phyloP scores from a whole-genome alignment of 2,888 invertebrate species.

The Argyresthia albistria region DNA sequence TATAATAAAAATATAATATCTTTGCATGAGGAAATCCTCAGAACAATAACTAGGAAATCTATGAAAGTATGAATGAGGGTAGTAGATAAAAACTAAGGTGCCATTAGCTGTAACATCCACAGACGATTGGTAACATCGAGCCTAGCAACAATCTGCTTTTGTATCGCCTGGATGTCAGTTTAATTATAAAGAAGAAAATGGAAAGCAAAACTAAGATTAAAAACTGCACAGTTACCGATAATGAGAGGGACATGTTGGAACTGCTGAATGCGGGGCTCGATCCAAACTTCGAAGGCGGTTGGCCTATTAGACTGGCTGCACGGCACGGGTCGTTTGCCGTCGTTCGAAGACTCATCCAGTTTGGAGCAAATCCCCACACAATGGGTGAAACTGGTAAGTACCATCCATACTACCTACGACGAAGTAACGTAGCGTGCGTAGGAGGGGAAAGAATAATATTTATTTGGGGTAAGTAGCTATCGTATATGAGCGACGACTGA shows the following conservation, averaged over 20 bases:
- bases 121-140: too few species aligned
- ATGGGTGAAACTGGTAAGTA: constrained; percentile 49
- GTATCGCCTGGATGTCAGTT: too few species aligned
- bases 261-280: constrained; percentile 43
- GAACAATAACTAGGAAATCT: too few species aligned
- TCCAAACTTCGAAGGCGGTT: constrained; percentile 53
- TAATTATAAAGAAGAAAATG: constrained; percentile 20
- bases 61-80: neutral
- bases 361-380: constrained; percentile 55
- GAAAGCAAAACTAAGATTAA: constrained; percentile 29
- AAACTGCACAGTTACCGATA: constrained; percentile 32
- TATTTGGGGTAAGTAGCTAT: neutral
- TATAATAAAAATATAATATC: too few species aligned
- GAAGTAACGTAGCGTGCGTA: neutral
- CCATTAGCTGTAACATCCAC: too few species aligned
- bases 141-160: too few species aligned
- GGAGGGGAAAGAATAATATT: neutral
- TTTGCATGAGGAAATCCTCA: too few species aligned
- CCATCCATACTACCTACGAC: neutral
- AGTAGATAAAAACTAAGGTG: neutral
- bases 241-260: constrained; percentile 31
- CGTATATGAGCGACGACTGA: neutral
- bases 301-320: constrained; percentile 57
- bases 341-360: constrained; percentile 42
- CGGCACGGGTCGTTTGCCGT: constrained; percentile 39